Conservation (phyloP, 2,888 invertebrate species). For the Tubulanus polymorphus region DNA sequence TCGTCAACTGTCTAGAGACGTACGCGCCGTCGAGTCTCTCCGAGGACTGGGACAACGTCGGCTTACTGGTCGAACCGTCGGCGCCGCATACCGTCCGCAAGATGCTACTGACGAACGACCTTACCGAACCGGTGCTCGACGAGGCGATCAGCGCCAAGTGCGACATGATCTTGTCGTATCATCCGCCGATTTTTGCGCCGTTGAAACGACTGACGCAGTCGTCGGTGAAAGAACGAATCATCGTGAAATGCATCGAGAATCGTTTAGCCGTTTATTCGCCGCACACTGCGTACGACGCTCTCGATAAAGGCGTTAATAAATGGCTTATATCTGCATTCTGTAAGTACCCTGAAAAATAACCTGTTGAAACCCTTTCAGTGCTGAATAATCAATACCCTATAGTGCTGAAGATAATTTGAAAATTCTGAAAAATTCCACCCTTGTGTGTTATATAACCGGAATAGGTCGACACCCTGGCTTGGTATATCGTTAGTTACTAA, state of each 20-base stretch:
- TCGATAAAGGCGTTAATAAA: slow-evolving; percentile 82
- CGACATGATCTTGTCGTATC: slow-evolving; percentile 85
- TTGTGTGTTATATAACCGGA: too few relatives aligned
- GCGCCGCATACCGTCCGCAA: slow-evolving; percentile 56
- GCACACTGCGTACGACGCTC: slow-evolving; percentile 85
- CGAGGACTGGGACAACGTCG: slow-evolving; percentile 93
- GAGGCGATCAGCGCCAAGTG: slow-evolving; percentile 67
- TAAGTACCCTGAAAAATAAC: slow-evolving; percentile 34
- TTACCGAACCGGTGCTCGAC: slow-evolving; percentile 79
- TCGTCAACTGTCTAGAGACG: slow-evolving; percentile 27
- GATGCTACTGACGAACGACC: slow-evolving; percentile 84
- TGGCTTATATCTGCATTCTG: slow-evolving; percentile 77
- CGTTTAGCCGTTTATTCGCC: slow-evolving; percentile 88
- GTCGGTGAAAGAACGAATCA: slow-evolving; percentile 73
- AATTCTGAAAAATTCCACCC: too few relatives aligned
- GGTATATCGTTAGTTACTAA: too few relatives aligned
- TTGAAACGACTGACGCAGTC: slow-evolving; percentile 69
- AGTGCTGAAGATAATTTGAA: too few relatives aligned
- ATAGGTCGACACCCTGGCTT: too few relatives aligned
- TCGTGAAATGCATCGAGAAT: slow-evolving; percentile 74
- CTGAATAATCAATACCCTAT: too few relatives aligned
- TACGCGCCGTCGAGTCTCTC: slow-evolving; percentile 56
- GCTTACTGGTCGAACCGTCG: slow-evolving; percentile 78
- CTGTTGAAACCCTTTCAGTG: too few relatives aligned
- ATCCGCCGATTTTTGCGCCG: slow-evolving; percentile 89